phyloP scores from a whole-genome alignment of 2,797 vertebrate species.

The Melanotaenia maccullochi region DNA sequence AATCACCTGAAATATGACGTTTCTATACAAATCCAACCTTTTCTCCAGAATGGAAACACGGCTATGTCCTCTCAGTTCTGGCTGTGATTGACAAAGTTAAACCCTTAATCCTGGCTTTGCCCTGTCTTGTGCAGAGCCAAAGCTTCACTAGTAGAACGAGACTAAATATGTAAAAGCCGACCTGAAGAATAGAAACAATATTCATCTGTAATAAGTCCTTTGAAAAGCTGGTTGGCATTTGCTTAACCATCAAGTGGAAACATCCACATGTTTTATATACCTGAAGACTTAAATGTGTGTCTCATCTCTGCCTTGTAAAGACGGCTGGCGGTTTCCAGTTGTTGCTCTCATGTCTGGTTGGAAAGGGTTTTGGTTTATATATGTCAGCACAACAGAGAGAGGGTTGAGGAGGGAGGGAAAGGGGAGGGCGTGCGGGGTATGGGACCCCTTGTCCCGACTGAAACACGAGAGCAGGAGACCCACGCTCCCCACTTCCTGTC shows the following conservation, averaged over 20 bases:
- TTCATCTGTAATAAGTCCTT: slow-evolving; percentile 60
- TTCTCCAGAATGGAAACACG: slow-evolving; percentile 49
- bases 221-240: slow-evolving; percentile 28
- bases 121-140: slow-evolving; percentile 61
- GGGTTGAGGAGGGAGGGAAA: not conserved
- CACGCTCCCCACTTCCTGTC: slow-evolving; percentile 80
- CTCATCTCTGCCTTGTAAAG: slow-evolving; percentile 46
- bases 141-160: slow-evolving; percentile 53
- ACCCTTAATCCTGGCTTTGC: slow-evolving; percentile 74
- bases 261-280: slow-evolving; percentile 34
- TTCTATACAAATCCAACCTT: slow-evolving; percentile 57
- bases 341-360: slow-evolving; percentile 62
- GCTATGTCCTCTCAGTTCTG: slow-evolving; percentile 56
- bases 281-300: slow-evolving; percentile 44
- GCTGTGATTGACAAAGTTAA: slow-evolving; percentile 73
- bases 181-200: slow-evolving; percentile 49
- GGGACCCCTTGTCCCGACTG: slow-evolving; percentile 60
- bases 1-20: slow-evolving; percentile 50
- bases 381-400: slow-evolving; percentile 73
- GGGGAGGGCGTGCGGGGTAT: slow-evolving; percentile 1
- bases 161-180: slow-evolving; percentile 57
- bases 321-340: slow-evolving; percentile 66
- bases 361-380: slow-evolving; percentile 72
- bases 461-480: slow-evolving; percentile 78
- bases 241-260: slow-evolving; percentile 32